These are phyloP conservation scores for Drosophila ustulata DNA, from an alignment of 2,888 invertebrate genomes.

Conservation along the genomic window DNA sequence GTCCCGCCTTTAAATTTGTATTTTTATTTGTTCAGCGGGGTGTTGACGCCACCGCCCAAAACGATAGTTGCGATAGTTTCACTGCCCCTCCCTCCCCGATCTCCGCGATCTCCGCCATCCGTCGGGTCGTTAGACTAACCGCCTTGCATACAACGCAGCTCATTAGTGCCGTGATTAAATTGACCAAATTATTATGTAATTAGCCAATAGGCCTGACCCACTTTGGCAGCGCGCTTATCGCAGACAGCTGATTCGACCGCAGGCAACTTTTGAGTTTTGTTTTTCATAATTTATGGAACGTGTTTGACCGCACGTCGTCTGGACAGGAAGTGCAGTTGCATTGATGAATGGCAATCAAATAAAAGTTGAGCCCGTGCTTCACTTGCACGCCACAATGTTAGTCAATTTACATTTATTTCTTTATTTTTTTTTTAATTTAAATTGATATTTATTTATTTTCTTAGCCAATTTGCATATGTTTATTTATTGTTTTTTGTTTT, in stretches of 20 bases:
- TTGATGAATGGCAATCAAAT: constrained; percentile 37
- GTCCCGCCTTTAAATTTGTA: constrained; percentile 39
- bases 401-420: constrained; percentile 10
- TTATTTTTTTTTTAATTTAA: neutral
- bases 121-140: constrained; percentile 3
- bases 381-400: neutral
- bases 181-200: constrained; percentile 83
- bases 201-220: constrained; percentile 75
- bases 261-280: constrained; percentile 41
- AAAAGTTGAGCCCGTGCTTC: neutral
- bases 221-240: constrained; percentile 38
- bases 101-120: neutral
- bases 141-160: constrained; percentile 76
- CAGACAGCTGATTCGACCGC: constrained; percentile 18
- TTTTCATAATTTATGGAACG: constrained; percentile 60
- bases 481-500: neutral
- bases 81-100: neutral
- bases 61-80: constrained; percentile 52
- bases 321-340: constrained; percentile 60
- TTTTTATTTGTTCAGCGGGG: constrained; percentile 31
- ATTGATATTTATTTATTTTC: constrained; percentile 6
- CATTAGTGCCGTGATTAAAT: constrained; percentile 79
- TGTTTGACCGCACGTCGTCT: constrained; percentile 57
- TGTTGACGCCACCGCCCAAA: constrained; percentile 54
- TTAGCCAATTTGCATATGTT: constrained; percentile 11